Evolutionary conservation across 2,113 vertebrate genomes (phyloP).

Genomic region (Crotalus tigris): DNA sequence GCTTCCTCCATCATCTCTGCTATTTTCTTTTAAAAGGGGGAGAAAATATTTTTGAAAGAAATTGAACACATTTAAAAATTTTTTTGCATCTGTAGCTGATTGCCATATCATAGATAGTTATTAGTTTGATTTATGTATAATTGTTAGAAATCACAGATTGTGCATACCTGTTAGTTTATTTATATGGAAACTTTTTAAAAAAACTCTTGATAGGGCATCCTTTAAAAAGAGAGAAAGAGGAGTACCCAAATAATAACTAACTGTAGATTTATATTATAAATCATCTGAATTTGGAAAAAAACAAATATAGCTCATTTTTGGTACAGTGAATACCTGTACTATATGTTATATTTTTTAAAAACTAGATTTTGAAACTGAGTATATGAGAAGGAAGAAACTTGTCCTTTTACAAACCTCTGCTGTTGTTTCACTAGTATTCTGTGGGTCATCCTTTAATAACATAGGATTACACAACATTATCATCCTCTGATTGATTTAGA

Average conservation of each 20-base stretch:
- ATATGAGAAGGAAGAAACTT: conserved; percentile 2
- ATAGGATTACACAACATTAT: conserved; percentile 60
- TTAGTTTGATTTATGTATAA: background rate
- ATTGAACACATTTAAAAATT: background rate
- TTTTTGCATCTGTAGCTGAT: background rate
- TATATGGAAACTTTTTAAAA: background rate
- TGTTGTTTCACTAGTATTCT: conserved; percentile 53
- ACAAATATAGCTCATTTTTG: background rate
- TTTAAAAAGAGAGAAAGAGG: background rate
- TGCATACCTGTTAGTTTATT: background rate
- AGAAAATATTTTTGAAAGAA: background rate
- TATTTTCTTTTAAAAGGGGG: background rate
- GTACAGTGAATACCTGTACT: background rate
- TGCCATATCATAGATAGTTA: background rate
- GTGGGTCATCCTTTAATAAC: conserved; percentile 49
- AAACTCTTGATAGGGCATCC: background rate
- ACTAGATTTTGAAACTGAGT: conserved; percentile 6
- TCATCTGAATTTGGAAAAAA: background rate
- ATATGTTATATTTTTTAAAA: background rate
- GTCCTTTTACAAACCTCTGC: conserved; percentile 39
- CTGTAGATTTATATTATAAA: background rate
- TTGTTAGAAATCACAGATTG: background rate
- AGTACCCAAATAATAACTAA: background rate
- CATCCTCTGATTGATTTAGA: conserved; percentile 56
- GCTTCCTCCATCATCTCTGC: background rate